phyloP scores from a whole-genome alignment of 2,113 vertebrate species.

The Cavia porcellus region DNA sequence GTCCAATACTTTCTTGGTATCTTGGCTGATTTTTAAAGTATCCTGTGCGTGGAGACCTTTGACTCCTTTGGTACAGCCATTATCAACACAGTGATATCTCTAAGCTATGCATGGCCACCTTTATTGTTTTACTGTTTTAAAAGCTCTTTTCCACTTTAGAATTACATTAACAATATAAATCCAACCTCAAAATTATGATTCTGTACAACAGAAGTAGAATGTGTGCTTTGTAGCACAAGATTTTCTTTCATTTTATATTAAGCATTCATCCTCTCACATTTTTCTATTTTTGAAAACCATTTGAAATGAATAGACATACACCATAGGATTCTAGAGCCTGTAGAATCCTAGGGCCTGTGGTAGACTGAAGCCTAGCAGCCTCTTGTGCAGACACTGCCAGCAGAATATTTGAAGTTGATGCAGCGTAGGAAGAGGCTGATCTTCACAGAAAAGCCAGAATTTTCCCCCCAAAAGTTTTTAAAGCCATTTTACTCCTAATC shows the following conservation, averaged over 20 bases:
- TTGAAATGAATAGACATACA: slow-evolving; percentile 82
- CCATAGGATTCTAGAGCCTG: slow-evolving; percentile 78
- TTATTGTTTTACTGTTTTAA: slow-evolving; percentile 83
- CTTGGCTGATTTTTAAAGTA: slow-evolving; percentile 69
- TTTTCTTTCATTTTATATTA: slow-evolving; percentile 81
- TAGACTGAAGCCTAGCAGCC: slow-evolving; percentile 75
- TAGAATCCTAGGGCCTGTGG: slow-evolving; percentile 73
- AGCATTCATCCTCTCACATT: slow-evolving; percentile 82
- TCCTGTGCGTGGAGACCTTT: slow-evolving; percentile 75
- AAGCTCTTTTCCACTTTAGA: slow-evolving; percentile 69
- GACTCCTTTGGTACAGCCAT: slow-evolving; percentile 23
- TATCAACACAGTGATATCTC: slow-evolving; percentile 64
- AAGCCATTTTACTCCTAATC: slow-evolving; percentile 73
- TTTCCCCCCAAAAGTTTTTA: slow-evolving; percentile 44
- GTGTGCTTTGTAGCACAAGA: slow-evolving; percentile 71
- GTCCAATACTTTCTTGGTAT: slow-evolving; percentile 64
- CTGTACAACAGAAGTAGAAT: slow-evolving; percentile 43
- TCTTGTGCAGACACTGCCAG: slow-evolving; percentile 77
- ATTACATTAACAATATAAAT: slow-evolving; percentile 82
- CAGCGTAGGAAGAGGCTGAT: slow-evolving; percentile 78
- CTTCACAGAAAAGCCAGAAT: slow-evolving; percentile 81
- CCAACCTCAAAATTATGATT: slow-evolving; percentile 73
- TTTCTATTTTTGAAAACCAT: slow-evolving; percentile 84
- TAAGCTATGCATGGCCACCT: slow-evolving; percentile 78
- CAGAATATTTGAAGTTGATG: slow-evolving; percentile 82